These are phyloP conservation scores for Bos indicus DNA, from an alignment of 2,113 vertebrate genomes.

Conservation along the genomic window DNA sequence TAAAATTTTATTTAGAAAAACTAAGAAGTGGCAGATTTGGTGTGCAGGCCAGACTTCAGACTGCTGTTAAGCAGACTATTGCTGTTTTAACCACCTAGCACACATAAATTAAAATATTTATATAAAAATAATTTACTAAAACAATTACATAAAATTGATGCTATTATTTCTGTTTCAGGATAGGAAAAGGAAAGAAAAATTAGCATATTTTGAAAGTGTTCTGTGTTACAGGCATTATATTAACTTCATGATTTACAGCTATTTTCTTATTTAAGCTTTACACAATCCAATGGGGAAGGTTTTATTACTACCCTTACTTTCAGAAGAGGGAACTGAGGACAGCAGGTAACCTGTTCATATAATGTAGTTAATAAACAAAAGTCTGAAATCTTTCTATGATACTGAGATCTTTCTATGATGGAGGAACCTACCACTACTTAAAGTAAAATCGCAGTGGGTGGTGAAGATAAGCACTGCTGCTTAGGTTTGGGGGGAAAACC, in stretches of 20 bases:
- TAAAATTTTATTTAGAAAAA: slow-evolving; percentile 11
- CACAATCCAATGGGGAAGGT: neutral
- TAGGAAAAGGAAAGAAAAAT: neutral
- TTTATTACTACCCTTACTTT: neutral
- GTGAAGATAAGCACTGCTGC: neutral
- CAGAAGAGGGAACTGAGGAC: neutral
- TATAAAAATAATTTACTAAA: neutral
- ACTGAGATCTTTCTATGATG: neutral
- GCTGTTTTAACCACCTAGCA: neutral
- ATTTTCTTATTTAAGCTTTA: neutral
- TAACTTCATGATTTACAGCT: neutral
- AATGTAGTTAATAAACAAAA: neutral
- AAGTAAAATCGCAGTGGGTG: neutral
- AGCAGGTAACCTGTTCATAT: neutral
- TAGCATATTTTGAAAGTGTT: neutral
- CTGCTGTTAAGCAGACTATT: neutral
- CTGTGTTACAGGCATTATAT: neutral
- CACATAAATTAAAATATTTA: neutral
- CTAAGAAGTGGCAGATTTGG: neutral
- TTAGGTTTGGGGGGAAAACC: neutral
- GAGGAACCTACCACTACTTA: neutral
- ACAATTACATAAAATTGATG: neutral
- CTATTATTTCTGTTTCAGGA: neutral
- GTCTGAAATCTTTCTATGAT: neutral
- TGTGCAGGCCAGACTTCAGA: neutral